Conservation (phyloP, 1,140 invertebrate genomes). For the Zaprionus ghesquierei region DNA sequence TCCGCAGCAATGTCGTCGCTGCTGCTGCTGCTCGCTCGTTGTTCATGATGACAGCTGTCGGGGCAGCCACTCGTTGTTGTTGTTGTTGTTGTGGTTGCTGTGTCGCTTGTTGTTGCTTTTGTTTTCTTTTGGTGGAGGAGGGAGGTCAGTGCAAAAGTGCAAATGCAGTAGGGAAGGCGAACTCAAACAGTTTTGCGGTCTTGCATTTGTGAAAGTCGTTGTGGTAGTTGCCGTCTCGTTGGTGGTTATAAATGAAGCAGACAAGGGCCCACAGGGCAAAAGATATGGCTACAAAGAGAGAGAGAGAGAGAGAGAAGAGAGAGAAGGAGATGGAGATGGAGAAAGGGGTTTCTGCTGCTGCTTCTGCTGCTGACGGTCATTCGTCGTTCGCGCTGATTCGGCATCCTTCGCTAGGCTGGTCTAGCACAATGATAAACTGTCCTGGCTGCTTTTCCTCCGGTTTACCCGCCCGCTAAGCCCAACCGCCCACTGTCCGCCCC, state of each 20-base stretch:
- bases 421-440: conserved; percentile 45
- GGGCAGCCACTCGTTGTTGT: not conserved
- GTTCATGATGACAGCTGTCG: conserved; percentile 53
- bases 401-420: conserved; percentile 41
- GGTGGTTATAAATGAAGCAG: conserved; percentile 50
- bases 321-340: not conserved
- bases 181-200: conserved; percentile 75
- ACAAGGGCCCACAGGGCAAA: not conserved
- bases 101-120: not conserved
- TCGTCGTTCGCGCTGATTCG: conserved; percentile 42
- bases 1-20: conserved; percentile 18
- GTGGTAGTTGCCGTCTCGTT: conserved; percentile 41
- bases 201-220: conserved; percentile 54
- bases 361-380: conserved; percentile 28
- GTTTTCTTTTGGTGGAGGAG: not conserved
- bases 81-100: conserved; percentile 13
- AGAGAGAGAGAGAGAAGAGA: not conserved
- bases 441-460: not conserved
- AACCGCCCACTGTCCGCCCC: not conserved
- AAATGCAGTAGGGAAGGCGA: conserved; percentile 53
- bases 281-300: not conserved
- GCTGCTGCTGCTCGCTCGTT: conserved; percentile 11
- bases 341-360: not conserved
- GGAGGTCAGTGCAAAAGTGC: conserved; percentile 34
- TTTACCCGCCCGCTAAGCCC: not conserved